These are phyloP conservation scores for Dallia pectoralis DNA, from an alignment of 2,797 vertebrate species.

Conservation along the genomic window DNA sequence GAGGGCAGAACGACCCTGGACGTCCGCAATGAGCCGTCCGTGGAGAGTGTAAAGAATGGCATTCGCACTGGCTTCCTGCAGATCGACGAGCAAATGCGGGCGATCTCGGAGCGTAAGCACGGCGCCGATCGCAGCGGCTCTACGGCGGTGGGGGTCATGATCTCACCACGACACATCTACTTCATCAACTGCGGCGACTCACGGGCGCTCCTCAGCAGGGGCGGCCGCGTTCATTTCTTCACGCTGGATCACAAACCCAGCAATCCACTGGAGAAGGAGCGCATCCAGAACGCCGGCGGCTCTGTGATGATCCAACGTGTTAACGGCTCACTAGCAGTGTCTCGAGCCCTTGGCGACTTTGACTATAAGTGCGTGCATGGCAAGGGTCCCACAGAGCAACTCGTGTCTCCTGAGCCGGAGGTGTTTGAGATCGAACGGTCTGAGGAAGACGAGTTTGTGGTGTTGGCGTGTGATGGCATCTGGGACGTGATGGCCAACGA, in stretches of 20 bases:
- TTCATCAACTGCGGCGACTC: slow-evolving; percentile 99
- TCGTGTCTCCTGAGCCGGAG: slow-evolving; percentile 97
- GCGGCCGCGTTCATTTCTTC: slow-evolving; percentile 94
- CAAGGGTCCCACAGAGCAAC: slow-evolving; percentile 98
- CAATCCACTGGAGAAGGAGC: slow-evolving; percentile 97
- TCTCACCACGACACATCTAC: slow-evolving; percentile 91
- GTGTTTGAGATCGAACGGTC: slow-evolving; percentile 96
- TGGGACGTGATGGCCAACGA: slow-evolving; percentile 99
- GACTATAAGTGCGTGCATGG: slow-evolving; percentile 99
- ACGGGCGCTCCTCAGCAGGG: slow-evolving; percentile 93
- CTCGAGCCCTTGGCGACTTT: slow-evolving; percentile 96
- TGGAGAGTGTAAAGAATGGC: slow-evolving; percentile 93
- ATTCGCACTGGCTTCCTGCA: slow-evolving; percentile 98
- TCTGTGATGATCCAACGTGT: slow-evolving; percentile 99
- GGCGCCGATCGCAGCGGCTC: slow-evolving; percentile 96
- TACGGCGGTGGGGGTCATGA: slow-evolving; percentile 95
- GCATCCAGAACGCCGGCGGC: slow-evolving; percentile 98
- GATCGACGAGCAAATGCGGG: slow-evolving; percentile 98
- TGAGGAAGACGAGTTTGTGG: slow-evolving; percentile 96
- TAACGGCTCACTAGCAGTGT: slow-evolving; percentile 96
- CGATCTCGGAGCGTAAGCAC: slow-evolving; percentile 98
- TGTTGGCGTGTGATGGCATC: slow-evolving; percentile 97
- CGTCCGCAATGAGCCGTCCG: slow-evolving; percentile 76
- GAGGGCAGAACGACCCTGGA: slow-evolving; percentile 72
- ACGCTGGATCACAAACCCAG: slow-evolving; percentile 99